Base-by-base conservation (phyloP, 2,888 invertebrate genomes). In the Cerastis leucographa region DNA sequence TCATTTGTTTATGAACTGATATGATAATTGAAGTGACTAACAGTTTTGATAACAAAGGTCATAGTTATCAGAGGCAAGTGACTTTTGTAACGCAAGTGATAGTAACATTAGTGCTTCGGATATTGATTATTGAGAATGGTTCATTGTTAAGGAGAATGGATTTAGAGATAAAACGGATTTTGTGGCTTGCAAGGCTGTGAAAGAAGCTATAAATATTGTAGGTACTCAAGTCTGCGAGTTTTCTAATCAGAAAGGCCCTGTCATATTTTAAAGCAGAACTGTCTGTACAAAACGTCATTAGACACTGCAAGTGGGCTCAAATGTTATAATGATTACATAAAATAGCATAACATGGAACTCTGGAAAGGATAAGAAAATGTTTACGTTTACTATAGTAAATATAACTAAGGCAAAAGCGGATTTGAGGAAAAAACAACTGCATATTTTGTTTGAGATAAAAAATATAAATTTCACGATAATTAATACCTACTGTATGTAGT, bases 1-100 rank as follows among this genome's bases (percentile, higher is more conserved):
- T 78, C 71, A 59, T 86, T 86, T 78, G 74, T 83, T 65, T 76
- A 81, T 75, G 77, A 83, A 78, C 68, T 65, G 66, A 73, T 76
- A 81, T 67, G 68, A 59, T 75, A 69, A 71, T 73, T 76, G 49
- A 86, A 87, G 71, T 78, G 54, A 81, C 80, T 86, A 86, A 89
- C 85, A 82, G 89, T 83, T 87, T 74, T 78, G 88, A 90, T 90
- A 89, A 78, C 90, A 91, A 83, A 89, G 92, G 92, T 92, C 92
- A 90, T 65, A 87, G 82, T 91, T 92, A 92, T 92, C 92, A 44
- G 68, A 67, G 66, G 67, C 44, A 70, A 74, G 35, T 76, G 54
- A 72, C 81, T 54, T 46, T 59, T 2, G 35, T 61, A 67, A n/a
- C n/a, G 17, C 54, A 35, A 74, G 25, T 80, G 25, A 46, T 54